Base-by-base conservation (phyloP, 2,888 invertebrate species). In the Trachelus troglodyta region DNA sequence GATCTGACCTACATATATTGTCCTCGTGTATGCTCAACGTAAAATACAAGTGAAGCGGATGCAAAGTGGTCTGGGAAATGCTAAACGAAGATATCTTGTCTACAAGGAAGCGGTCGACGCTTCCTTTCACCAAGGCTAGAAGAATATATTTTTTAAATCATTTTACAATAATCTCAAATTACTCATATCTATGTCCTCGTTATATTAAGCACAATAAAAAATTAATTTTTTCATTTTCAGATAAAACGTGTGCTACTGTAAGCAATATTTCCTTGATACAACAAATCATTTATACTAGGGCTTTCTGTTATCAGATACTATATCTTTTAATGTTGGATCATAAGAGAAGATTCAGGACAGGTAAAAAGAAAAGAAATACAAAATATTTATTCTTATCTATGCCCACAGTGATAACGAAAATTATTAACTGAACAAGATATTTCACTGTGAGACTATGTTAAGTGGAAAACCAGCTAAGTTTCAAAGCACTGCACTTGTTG, bases 71-170 rank as follows among this genome's bases (percentile, higher is more conserved):
- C 56, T 23, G 23, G 56, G 9, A 56, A 56, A 56, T 56, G 23
- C 23, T 23, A 56, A 23, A 9, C 23, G 56, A 23, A 56, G 76
- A 82, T 84, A 86, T 85, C 86, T 80, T 73, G 73, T 71, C 74
- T 40, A 80, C 79, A 77, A 83, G 86, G 86, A 86, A 86, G 84
- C 78, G 82, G 81, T 79, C 71, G 77, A 77, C 81, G 79, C 83
- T 83, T 83, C 81, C 84, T 81, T 69, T 78, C 56, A 56, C 76
- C 75, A 79, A 79, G 79, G 79, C 69, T 56, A 79, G 69, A 79
- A 73, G 69, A 76, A 76, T 56, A 15, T 40, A 15, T 1, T 23
- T 23, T 56, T 40, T 6, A 56, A 56, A 23, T 23, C 9, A 23
- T 15, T 40, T 40, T 23, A 40, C 15, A 40, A 40, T 6, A 40